Evolutionary conservation across 2,113 vertebrate genomes (phyloP).

Genomic region (Phainopepla nitens): DNA sequence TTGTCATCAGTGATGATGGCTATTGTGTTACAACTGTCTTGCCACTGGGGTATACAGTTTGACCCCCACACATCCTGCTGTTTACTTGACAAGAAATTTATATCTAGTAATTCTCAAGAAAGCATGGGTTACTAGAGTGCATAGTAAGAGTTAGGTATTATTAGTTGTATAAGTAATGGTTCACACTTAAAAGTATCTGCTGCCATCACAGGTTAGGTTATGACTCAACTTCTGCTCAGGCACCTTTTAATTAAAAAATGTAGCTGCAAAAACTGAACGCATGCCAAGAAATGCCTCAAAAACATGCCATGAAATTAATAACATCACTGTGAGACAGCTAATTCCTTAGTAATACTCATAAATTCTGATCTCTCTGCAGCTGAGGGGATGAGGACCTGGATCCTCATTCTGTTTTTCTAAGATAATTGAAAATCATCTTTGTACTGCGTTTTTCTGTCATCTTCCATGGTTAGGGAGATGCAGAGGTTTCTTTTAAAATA

Average conservation of each 20-base stretch:
- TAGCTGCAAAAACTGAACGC: neutral
- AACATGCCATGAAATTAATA: neutral
- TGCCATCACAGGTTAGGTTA: neutral
- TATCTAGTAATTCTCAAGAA: neutral
- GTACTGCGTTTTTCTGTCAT: neutral
- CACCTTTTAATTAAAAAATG: neutral
- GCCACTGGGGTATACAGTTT: neutral
- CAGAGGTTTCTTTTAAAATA: neutral
- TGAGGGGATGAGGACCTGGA: neutral
- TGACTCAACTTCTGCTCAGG: neutral
- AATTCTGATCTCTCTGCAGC: neutral
- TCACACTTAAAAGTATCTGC: neutral
- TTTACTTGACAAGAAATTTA: neutral
- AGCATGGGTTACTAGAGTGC: neutral
- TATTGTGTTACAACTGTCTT: neutral
- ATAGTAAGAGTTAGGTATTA: neutral
- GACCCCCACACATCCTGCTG: neutral
- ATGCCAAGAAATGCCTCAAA: neutral
- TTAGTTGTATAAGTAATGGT: fast-evolving
- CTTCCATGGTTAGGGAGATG: neutral
- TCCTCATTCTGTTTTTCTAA: neutral
- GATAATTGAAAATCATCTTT: neutral
- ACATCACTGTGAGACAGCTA: neutral
- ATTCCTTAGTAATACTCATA: neutral
- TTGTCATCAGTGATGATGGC: neutral